Evolutionary conservation across 1,140 invertebrate species (phyloP), one percentile per base, ranked within the genome.

Genomic region (Dreissena rostriformis): DNA sequence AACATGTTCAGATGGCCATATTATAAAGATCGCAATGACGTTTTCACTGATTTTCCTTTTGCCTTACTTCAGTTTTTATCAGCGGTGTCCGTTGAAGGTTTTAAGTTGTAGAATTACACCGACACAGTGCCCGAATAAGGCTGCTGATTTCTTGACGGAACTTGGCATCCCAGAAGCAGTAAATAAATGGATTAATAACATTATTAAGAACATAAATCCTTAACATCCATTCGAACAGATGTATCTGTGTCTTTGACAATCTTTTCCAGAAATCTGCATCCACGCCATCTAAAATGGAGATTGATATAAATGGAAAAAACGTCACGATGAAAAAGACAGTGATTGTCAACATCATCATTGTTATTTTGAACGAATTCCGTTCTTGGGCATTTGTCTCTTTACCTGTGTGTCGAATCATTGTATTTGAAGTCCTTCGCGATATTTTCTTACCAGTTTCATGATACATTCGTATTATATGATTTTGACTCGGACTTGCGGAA

Each of bases 191-290:
- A 72, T 90, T 89, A 49, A 80, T 86, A 29, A 71, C 84, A 78
- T 85, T 88, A 74, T 89, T 89, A 24, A 89, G 73, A 63, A 89
- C 85, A 73, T 88, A 89, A 4, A 84, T 82, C 73, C 88, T 76
- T n/a, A 88, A 57, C 12, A 87, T 52, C 28, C 88, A 51, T 52
- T 87, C 85, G 29, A 66, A 24, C 5, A 14, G 53, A 53, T 51
- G 72, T 24, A 57, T 57, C 52, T 49, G 28, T 26, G 1, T 63
- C 66, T 29, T 15, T 39, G 26, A 51, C 52, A 22, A 24, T 26
- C 53, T 5, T 53, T 28, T 61, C 84, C 73, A 88, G 57, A 68
- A 78, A 10, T 81, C 73, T 26, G 55, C 39, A 28, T 79, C 82
- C 52, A 76, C 19, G 14, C 68, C 24, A 51, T 88, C 86, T 15